A percentile compares a stretch with the other conserved stretches of the same genome.
These are phyloP conservation scores for Mamestra configurata DNA, from an alignment of 1,140 invertebrate genomes.

Conservation along the genomic window DNA sequence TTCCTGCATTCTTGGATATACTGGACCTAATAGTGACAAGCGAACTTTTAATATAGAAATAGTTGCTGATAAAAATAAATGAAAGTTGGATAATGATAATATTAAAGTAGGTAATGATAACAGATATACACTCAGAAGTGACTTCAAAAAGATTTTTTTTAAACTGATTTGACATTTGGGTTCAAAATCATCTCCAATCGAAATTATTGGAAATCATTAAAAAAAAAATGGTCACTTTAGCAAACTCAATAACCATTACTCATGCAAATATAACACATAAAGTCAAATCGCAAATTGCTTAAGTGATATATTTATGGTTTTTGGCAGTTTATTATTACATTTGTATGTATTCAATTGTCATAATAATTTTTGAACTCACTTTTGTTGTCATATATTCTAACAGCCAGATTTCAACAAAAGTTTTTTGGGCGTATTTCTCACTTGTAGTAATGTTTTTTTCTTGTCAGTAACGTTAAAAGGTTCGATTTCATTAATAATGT, in stretches of 20 bases:
- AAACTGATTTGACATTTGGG: neutral
- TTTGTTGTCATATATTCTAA: constrained; percentile 7
- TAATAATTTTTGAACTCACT: neutral
- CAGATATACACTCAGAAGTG: neutral
- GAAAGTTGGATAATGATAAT: neutral
- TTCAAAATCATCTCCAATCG: neutral
- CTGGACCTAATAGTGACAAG: constrained; percentile 59
- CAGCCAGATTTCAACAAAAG: neutral
- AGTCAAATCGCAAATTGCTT: constrained; percentile 9
- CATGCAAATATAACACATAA: constrained; percentile 1
- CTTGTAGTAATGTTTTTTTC: constrained; percentile 27
- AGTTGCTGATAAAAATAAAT: neutral
- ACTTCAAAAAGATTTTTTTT: no score
- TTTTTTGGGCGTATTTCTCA: neutral
- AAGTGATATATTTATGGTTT: constrained; percentile 13
- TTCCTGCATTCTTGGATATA: constrained; percentile 72
- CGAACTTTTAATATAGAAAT: neutral
- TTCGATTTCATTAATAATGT: constrained; percentile 49
- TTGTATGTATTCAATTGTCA: constrained; percentile 5
- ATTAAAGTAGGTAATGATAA: neutral
- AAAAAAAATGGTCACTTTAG: neutral
- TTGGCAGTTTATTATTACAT: constrained; percentile 8
- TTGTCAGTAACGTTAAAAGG: constrained; percentile 29
- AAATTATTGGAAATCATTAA: no score
- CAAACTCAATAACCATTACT: constrained; percentile 26